phyloP scores from a whole-genome alignment of 2,113 vertebrate genomes.

The Lamprologus lemairii region DNA sequence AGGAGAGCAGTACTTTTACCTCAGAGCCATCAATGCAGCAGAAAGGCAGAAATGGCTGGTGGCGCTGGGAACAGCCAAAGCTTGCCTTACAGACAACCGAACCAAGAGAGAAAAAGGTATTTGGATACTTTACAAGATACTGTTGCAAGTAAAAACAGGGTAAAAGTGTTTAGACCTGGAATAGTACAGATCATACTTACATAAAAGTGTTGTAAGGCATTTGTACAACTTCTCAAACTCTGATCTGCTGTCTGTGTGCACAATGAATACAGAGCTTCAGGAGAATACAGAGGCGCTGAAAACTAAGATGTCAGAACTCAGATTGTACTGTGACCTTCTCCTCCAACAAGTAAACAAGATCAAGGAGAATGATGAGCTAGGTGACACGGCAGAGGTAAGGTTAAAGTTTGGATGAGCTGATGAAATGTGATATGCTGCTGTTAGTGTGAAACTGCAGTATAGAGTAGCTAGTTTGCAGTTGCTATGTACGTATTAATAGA shows the following conservation, averaged over 20 bases:
- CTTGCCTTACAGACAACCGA: constrained; percentile 91
- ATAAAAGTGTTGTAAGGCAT: neutral
- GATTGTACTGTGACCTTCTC: constrained; percentile 96
- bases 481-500: neutral
- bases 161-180: neutral
- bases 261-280: constrained; percentile 78
- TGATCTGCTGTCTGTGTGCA: neutral
- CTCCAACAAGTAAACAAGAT: constrained; percentile 95
- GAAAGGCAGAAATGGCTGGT: constrained; percentile 96
- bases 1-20: constrained; percentile 95
- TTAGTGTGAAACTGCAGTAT: neutral
- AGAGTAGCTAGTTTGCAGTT: neutral
- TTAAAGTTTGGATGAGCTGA: neutral
- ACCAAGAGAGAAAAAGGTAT: constrained; percentile 93
- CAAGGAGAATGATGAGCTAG: constrained; percentile 59
- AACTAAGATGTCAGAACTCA: constrained; percentile 95
- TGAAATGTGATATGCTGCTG: constrained; percentile 24
- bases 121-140: neutral
- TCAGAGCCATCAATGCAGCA: constrained; percentile 89
- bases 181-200: neutral
- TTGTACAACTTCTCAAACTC: neutral
- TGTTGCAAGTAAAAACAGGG: neutral
- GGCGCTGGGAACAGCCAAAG: constrained; percentile 92
- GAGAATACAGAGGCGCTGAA: constrained; percentile 92
- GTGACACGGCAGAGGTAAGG: constrained; percentile 49